Percentiles rank a stretch among this genome's conserved stretches.
These are phyloP conservation scores for Polypterus bichir DNA, from an alignment of 2,113 vertebrate genomes.

Conservation along the genomic window DNA sequence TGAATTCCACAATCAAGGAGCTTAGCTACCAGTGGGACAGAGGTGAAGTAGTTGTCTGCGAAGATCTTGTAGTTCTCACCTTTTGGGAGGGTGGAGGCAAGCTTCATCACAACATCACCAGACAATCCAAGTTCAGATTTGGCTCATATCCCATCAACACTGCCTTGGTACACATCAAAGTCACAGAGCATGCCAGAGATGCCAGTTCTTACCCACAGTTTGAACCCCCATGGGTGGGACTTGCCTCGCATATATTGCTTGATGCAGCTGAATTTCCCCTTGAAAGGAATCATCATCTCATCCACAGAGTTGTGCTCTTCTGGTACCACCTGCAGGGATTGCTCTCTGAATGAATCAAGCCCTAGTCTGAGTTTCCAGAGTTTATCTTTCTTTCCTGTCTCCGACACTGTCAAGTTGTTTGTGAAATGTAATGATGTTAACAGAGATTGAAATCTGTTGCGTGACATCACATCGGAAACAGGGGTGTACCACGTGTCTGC, in stretches of 20 bases:
- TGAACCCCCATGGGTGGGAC: conserved; percentile 11
- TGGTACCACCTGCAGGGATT: too few relatives aligned
- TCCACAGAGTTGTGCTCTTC: conserved; percentile 10
- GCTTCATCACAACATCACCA: conserved; percentile 17
- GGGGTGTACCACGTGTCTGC: too few relatives aligned
- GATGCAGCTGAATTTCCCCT: conserved; percentile 12
- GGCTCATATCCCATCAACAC: conserved; percentile 6
- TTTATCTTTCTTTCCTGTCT: too few relatives aligned
- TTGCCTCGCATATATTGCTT: conserved; percentile 17
- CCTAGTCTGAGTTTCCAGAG: too few relatives aligned
- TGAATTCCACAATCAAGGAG: conserved; percentile 15
- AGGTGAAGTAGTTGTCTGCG: conserved; percentile 20
- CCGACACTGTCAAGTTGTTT: too few relatives aligned
- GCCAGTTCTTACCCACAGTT: conserved; percentile 14
- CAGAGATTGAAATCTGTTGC: too few relatives aligned
- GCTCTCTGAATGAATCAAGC: too few relatives aligned
- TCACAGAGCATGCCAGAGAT: too few relatives aligned
- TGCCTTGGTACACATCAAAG: conserved; percentile 16
- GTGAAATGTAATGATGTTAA: too few relatives aligned
- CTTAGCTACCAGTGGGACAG: conserved; percentile 9
- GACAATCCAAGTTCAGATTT: conserved; percentile 20
- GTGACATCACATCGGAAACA: too few relatives aligned
- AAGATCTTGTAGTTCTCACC: conserved; percentile 19
- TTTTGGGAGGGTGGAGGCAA: conserved; percentile 15
- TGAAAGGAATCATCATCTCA: conserved; percentile 16